Evolutionary conservation across 2,797 vertebrate species (phyloP).

Genomic region (Cheirogaleus major): DNA sequence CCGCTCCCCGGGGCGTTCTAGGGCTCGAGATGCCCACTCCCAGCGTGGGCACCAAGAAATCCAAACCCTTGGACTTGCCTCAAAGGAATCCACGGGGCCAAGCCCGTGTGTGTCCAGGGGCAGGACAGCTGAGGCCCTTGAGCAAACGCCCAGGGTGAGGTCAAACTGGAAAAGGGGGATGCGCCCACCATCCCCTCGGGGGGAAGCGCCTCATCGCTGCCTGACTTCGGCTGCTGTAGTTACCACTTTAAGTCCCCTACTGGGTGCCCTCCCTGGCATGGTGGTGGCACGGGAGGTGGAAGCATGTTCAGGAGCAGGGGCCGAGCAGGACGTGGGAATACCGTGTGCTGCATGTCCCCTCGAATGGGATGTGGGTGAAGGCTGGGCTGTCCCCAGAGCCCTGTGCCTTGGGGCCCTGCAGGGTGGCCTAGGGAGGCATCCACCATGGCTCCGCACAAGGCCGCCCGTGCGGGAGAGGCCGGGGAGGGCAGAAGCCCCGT

Average conservation of each 20-base stretch:
- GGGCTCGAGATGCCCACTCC: neutral
- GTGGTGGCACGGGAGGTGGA: neutral
- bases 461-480: rapidly evolving
- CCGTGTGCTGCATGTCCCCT: neutral
- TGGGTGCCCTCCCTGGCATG: neutral
- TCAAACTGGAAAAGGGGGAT: neutral
- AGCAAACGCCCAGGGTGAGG: neutral
- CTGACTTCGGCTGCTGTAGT: neutral
- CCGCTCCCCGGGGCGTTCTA: neutral
- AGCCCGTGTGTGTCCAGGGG: neutral
- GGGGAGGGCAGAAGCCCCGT: neutral
- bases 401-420: neutral
- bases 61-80: neutral
- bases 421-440: too few relatives aligned
- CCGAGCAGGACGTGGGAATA: too few relatives aligned
- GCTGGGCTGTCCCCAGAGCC: neutral
- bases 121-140: too few relatives aligned
- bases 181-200: neutral
- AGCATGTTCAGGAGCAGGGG: neutral
- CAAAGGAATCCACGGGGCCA: neutral
- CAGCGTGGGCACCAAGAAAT: neutral
- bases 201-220: neutral
- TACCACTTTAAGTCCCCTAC: neutral
- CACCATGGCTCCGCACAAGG: rapidly evolving
- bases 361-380: neutral